These are phyloP conservation scores for Aporophyla lueneburgensis DNA, from an alignment of 2,888 invertebrate genomes.

Conservation along the genomic window DNA sequence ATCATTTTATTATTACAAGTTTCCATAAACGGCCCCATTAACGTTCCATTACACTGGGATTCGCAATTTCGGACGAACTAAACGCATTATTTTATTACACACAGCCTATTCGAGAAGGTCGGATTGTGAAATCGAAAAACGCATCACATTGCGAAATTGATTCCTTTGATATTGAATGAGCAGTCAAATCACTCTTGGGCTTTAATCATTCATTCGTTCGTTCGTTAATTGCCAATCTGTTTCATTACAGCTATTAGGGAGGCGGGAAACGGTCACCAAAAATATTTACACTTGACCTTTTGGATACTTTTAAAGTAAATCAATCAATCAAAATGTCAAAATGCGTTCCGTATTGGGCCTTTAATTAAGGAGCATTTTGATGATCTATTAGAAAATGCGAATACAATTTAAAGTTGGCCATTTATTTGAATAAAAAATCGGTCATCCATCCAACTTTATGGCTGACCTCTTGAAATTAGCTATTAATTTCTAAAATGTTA, in stretches of 20 bases:
- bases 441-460: conserved; percentile 14
- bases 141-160: conserved; percentile 33
- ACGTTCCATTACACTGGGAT: conserved; percentile 25
- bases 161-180: conserved; percentile 26
- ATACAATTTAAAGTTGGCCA: conserved; percentile 12
- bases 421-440: conserved; percentile 29
- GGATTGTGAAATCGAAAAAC: conserved; percentile 36
- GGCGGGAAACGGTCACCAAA: conserved; percentile 17
- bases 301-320: conserved; percentile 21
- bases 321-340: conserved; percentile 39
- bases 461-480: conserved; percentile 17
- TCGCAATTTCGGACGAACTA: conserved; percentile 40
- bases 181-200: conserved; percentile 20
- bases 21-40: conserved; percentile 52
- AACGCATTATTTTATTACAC: conserved; percentile 41
- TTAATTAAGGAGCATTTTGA: conserved; percentile 20
- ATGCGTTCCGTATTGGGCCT: conserved; percentile 18
- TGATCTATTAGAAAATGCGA: conserved; percentile 15
- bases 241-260: conserved; percentile 19
- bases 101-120: conserved; percentile 29
- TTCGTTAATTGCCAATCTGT: conserved; percentile 29
- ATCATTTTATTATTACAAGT: conserved; percentile 34
- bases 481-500: conserved; percentile 23
- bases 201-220: conserved; percentile 8
- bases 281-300: conserved; percentile 45